Evolutionary conservation across 2,797 vertebrate genomes (phyloP), one percentile per base, ranked within the genome.

Genomic region (Meriones psammophilus): DNA sequence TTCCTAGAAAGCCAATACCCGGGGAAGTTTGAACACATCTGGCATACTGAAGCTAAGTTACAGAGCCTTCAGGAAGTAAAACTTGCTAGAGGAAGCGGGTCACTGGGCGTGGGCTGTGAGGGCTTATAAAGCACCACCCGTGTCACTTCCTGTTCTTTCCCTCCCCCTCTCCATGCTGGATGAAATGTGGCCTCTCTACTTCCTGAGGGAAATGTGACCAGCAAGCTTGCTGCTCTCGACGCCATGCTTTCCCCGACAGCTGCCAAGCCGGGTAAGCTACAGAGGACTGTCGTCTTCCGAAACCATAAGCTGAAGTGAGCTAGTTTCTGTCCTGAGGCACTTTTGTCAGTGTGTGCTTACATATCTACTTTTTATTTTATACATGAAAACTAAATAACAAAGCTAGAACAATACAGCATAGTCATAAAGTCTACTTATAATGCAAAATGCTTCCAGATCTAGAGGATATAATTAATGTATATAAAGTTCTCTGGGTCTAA

Each of bases 381-480:
- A 39, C 18, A 64, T 64, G 54, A 77, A 96, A 46, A 92, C 12
- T 54, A 73, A 96, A 85, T 88, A 78, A 84, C n/a, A 64, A 89
- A 93, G 74, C 28, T 68, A 54, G 73, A 68, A 79, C 71, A 42
- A 78, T 4, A 56, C 5, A 78, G 33, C 60, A 68, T 28, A 85
- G 15, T 64, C 76, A 56, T 22, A 36, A 80, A 86, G 46, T 79
- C 71, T 93, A 83, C 83, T 54, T 14, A 10, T 79, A 62, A 46
- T 54, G 85, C 73, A 74, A 89, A 74, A 69, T 79, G 12, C 60
- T 85, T 89, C n/a, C 66, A 81, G 42, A 92, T 89, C 60, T 85
- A 56, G 6, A 88, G 66, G 26, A 39, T 78, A 58, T 15, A 15
- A 46, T 28, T 15, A 76, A 46, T 60, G 30, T 26, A 77, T 36